Conservation (phyloP, 2,888 invertebrate genomes). For the Ophraella communa region DNA sequence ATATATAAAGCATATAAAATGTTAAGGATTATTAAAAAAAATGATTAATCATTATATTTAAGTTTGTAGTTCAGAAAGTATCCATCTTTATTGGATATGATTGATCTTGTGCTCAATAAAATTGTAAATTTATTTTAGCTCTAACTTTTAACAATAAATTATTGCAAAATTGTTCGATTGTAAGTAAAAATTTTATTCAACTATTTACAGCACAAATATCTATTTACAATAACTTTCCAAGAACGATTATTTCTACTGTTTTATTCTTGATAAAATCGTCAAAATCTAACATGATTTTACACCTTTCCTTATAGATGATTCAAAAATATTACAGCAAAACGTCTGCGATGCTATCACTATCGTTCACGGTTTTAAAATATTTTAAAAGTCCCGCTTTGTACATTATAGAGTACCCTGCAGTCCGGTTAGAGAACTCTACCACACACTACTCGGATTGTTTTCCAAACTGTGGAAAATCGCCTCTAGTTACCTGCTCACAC, state of each 20-base stretch:
- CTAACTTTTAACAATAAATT: slow-evolving; percentile 27
- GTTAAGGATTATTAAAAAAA: no score
- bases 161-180: slow-evolving; percentile 36
- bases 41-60: no score
- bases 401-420: slow-evolving; percentile 55
- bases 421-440: slow-evolving; percentile 31
- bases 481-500: slow-evolving; percentile 24
- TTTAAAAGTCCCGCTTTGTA: slow-evolving; percentile 30
- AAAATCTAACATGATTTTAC: no score
- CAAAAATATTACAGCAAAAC: slow-evolving; percentile 3
- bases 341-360: neutral
- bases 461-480: neutral
- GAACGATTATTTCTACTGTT: neutral
- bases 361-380: slow-evolving; percentile 16
- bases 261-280: no score
- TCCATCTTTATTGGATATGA: neutral
- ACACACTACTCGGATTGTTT: neutral
- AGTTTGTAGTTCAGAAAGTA: neutral
- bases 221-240: slow-evolving; percentile 32
- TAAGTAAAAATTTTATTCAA: slow-evolving; percentile 12
- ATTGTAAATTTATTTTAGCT: neutral
- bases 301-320: neutral
- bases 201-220: slow-evolving; percentile 28
- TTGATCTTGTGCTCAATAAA: neutral
- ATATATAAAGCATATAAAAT: neutral